These are phyloP conservation scores for Fratercula arctica DNA, from an alignment of 2,797 vertebrate genomes.

Conservation along the genomic window DNA sequence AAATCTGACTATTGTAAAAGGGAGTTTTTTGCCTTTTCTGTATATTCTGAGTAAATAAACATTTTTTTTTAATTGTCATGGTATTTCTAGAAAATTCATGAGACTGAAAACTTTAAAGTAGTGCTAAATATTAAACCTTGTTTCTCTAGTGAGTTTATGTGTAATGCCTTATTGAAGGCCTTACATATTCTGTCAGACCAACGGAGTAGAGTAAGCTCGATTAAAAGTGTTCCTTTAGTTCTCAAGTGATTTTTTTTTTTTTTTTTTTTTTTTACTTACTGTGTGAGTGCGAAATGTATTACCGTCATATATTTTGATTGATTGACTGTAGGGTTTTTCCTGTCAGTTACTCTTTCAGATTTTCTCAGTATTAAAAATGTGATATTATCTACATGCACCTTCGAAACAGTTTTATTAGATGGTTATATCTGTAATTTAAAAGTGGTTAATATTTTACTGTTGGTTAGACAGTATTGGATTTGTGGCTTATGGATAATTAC, in stretches of 20 bases:
- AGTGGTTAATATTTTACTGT: neutral
- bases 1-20: neutral
- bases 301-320: neutral
- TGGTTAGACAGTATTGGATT: neutral
- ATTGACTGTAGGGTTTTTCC: neutral
- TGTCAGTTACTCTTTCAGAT: neutral
- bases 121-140: neutral
- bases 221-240: neutral
- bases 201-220: neutral
- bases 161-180: neutral
- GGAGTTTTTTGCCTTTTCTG: accelerated
- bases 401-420: neutral
- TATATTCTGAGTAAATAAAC: neutral
- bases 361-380: neutral
- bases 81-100: neutral
- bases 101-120: neutral
- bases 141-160: neutral
- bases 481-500: neutral
- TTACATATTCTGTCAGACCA: neutral
- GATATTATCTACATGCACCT: neutral
- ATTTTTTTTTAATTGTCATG: neutral
- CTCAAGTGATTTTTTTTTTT: neutral
- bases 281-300: neutral
- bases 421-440: neutral
- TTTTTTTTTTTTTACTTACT: neutral